These are phyloP conservation scores for Poeciliopsis turrubarensis DNA, from an alignment of 2,113 vertebrate species.

Conservation along the genomic window DNA sequence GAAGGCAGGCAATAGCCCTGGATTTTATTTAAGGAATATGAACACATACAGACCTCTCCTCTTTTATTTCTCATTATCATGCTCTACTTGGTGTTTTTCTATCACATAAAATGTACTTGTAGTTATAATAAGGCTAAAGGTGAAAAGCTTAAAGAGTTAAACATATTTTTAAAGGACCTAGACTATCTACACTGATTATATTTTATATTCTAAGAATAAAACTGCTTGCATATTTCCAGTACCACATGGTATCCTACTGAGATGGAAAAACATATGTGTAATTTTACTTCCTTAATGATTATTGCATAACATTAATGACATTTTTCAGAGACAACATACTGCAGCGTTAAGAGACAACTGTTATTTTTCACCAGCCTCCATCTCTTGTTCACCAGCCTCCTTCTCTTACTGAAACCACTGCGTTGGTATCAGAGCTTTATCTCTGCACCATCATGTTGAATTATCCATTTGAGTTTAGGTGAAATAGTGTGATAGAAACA, in stretches of 20 bases:
- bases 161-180: background rate
- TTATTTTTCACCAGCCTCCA: slow-evolving; percentile 47
- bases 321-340: slow-evolving; percentile 60
- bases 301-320: slow-evolving; percentile 49
- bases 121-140: too few relatives aligned
- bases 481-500: slow-evolving; percentile 48
- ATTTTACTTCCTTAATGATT: slow-evolving; percentile 58
- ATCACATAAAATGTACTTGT: too few relatives aligned
- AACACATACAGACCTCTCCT: too few relatives aligned
- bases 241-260: slow-evolving; percentile 47
- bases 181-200: background rate
- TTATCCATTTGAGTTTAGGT: slow-evolving; percentile 61
- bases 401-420: slow-evolving; percentile 46
- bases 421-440: slow-evolving; percentile 47
- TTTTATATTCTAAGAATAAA: slow-evolving; percentile 37
- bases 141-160: background rate
- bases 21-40: too few relatives aligned
- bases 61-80: too few relatives aligned
- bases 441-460: slow-evolving; percentile 51
- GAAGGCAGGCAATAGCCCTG: too few relatives aligned
- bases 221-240: slow-evolving; percentile 60
- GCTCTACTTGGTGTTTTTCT: too few relatives aligned
- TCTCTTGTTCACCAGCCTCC: slow-evolving; percentile 37
- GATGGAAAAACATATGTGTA: slow-evolving; percentile 59
- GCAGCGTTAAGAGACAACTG: slow-evolving; percentile 32